These are phyloP conservation scores for Musca domestica DNA, from an alignment of 1,140 invertebrate species.

Conservation along the genomic window DNA sequence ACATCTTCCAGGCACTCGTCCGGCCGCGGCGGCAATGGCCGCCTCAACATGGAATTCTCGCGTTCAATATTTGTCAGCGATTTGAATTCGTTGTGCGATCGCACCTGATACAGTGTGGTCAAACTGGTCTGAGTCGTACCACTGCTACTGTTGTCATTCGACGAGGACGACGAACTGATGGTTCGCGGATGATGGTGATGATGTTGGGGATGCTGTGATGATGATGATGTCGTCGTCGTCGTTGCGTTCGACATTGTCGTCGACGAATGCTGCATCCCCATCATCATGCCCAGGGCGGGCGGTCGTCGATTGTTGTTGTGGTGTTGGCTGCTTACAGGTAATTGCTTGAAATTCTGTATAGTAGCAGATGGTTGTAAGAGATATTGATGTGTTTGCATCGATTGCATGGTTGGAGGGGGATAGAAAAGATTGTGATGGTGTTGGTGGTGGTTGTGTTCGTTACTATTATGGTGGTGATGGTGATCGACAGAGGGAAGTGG, in stretches of 20 bases:
- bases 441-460: slow-evolving; percentile 23
- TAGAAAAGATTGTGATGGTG: slow-evolving; percentile 20
- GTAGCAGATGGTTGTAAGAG: slow-evolving; percentile 3
- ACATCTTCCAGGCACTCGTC: not conserved
- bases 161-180: slow-evolving; percentile 26
- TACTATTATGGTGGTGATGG: slow-evolving; percentile 8
- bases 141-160: slow-evolving; percentile 27
- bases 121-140: slow-evolving; percentile 26
- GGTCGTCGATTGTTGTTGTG: not conserved
- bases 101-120: slow-evolving; percentile 24
- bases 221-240: slow-evolving; percentile 2
- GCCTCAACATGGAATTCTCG: slow-evolving; percentile 21
- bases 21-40: slow-evolving; percentile 24
- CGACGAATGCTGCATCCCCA: not conserved
- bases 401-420: slow-evolving; percentile 7
- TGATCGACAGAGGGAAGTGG: slow-evolving; percentile 22
- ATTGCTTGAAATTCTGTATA: slow-evolving; percentile 15
- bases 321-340: slow-evolving; percentile 13
- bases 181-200: slow-evolving; percentile 15
- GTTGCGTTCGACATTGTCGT: not conserved
- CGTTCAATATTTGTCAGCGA: not conserved
- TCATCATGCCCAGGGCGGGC: not conserved
- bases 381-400: slow-evolving; percentile 11
- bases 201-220: not conserved
- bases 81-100: slow-evolving; percentile 19